Base-by-base conservation (phyloP, 2,113 vertebrate species). In the Neogale vison region DNA sequence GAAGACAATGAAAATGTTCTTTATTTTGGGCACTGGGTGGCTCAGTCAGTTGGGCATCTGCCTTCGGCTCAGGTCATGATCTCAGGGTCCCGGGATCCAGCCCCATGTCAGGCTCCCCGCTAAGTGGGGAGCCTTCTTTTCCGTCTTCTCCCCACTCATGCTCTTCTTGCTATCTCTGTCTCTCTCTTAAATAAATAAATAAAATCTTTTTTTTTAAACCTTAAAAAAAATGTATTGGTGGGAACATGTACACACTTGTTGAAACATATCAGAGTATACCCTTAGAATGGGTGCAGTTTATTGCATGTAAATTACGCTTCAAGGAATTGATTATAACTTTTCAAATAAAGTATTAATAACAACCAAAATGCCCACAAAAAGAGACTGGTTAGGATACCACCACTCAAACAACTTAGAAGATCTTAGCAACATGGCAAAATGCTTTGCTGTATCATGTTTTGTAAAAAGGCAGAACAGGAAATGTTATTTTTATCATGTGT, bases 401-500 rank as follows among this genome's bases (percentile, higher is more conserved):
- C 88, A 77, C 42, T 92, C 67, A 76, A 82, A 94, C 45, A 91
- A 77, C 57, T 67, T 76, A 77, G 76, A 79, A 85, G 80, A 57
- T 81, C 92, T 92, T 59, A 69, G 83, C 39, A 79, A 85, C 42
- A 63, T 18, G n/a, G 63, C 72, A 93, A 88, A 94, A 67, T 77
- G 50, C 57, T 69, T 88, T 96, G 96, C 92, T 96, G 42, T 71
- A 80, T 96, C 79, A 65, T 86, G 50, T 36, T 82, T 90, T 87
- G 82, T 91, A 77, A 67, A 83, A 83, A 59, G 29, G 50, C 69
- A 84, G 61, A 89, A 93, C 29, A 52, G 57, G 50, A 91, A 67
- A 88, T 69, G 91, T 88, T 92, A 88, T 96, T 95, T 96, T 92
- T 95, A 92, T n/a, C 93, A 82, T 82, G 31, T 69, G 57, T 92